These are phyloP conservation scores for Meandrina meandrites DNA, from an alignment of 92 coral and sea anemone genomes.

Conservation along the genomic window DNA sequence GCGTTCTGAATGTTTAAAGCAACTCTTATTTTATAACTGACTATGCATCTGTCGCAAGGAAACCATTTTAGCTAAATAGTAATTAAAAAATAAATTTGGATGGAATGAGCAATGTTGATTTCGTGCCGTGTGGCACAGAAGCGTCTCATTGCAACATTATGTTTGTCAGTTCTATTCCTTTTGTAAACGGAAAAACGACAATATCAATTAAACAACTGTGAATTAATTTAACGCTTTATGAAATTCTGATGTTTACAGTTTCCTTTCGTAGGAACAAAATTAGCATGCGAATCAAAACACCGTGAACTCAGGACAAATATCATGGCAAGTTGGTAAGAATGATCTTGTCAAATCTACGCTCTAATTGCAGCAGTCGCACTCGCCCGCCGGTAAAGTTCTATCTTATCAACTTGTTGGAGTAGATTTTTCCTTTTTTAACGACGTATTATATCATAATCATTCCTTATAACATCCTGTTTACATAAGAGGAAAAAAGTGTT, in stretches of 20 bases:
- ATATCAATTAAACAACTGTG: not conserved
- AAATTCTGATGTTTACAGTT: not conserved
- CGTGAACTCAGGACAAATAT: not conserved
- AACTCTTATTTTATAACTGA: not conserved
- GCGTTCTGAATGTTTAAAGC: not conserved
- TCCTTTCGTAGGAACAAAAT: not conserved
- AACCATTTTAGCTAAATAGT: too few species aligned
- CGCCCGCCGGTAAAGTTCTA: too few species aligned
- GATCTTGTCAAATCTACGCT: not conserved
- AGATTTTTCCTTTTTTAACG: not conserved
- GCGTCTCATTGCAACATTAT: not conserved
- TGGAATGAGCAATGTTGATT: too few species aligned
- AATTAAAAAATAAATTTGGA: too few species aligned
- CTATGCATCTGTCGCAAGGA: not conserved
- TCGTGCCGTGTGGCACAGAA: not conserved
- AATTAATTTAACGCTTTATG: not conserved
- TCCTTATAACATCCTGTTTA: slow-evolving; percentile 2
- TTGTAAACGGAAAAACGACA: not conserved
- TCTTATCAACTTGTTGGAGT: not conserved
- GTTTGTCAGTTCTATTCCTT: not conserved
- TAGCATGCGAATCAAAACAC: not conserved
- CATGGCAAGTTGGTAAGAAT: not conserved
- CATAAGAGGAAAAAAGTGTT: not conserved
- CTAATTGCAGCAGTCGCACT: too few species aligned
- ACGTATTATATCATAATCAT: not conserved